Percentiles rank a stretch among this genome's conserved stretches.
These are phyloP conservation scores for Papilio machaon DNA, from an alignment of 1,140 invertebrate genomes.

Conservation along the genomic window DNA sequence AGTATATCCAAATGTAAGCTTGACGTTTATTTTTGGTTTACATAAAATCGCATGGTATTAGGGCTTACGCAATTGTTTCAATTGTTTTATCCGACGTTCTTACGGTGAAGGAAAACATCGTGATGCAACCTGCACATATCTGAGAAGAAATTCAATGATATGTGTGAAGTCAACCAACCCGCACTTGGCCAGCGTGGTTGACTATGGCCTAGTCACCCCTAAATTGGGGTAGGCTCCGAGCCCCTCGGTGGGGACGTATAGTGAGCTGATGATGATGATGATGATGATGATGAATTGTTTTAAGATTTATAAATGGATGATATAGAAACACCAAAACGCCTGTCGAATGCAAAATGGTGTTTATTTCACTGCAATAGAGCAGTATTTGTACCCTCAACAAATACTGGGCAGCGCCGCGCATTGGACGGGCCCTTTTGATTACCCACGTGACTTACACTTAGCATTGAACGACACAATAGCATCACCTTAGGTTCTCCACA, in stretches of 20 bases:
- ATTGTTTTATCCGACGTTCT: no score
- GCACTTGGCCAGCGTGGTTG: no score
- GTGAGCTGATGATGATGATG: no score
- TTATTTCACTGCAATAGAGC: neutral
- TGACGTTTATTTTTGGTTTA: constrained; percentile 4
- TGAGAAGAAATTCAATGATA: no score
- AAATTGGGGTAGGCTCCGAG: no score
- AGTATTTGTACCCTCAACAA: constrained; percentile 8
- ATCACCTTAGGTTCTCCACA: constrained; percentile 72
- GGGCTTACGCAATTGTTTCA: neutral
- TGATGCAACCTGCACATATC: no score
- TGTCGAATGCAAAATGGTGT: neutral
- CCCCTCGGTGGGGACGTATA: no score
- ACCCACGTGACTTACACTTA: constrained; percentile 56
- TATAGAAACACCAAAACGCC: constrained; percentile 27
- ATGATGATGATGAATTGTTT: no score
- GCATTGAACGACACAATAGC: constrained; percentile 68
- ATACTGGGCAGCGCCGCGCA: neutral
- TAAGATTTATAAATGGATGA: constrained; percentile 14
- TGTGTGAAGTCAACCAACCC: no score
- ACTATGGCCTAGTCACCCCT: no score
- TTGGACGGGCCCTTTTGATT: neutral
- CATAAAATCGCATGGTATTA: constrained; percentile 5
- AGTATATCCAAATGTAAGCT: neutral
- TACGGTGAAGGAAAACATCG: no score